phyloP scores from a whole-genome alignment of 2,797 vertebrate genomes.

The Psittacula echo region DNA sequence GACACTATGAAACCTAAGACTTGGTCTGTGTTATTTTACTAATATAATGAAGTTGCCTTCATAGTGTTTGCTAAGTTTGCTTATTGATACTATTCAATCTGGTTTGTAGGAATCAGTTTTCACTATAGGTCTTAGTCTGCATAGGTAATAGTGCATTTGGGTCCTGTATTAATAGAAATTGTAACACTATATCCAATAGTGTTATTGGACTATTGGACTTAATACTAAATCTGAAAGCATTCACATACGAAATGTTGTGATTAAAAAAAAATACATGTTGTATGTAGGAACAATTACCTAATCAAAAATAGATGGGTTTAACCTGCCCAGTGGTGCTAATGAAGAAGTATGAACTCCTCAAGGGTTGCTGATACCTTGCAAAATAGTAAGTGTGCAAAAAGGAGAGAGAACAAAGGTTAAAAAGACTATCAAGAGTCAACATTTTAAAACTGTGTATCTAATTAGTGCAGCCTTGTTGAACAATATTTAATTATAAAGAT shows the following conservation, averaged over 20 bases:
- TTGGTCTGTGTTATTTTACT: background rate
- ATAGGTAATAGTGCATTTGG: background rate
- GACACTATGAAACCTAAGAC: background rate
- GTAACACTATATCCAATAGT: background rate
- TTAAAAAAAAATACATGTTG: background rate
- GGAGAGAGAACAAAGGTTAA: background rate
- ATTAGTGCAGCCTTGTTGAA: background rate
- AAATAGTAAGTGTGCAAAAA: background rate
- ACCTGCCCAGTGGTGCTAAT: background rate
- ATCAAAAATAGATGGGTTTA: background rate
- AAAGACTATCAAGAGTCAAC: background rate
- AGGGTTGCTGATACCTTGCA: background rate
- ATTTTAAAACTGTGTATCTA: background rate
- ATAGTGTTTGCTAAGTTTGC: background rate
- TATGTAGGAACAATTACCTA: background rate
- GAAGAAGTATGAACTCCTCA: background rate
- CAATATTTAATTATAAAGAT: background rate
- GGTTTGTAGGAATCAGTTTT: background rate
- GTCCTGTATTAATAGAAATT: background rate
- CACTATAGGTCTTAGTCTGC: background rate
- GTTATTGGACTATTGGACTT: background rate
- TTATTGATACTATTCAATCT: background rate
- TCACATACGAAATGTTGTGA: background rate
- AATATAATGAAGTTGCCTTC: background rate
- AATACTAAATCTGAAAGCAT: background rate